phyloP scores from a whole-genome alignment of 2,888 invertebrate species.

The Odontocolon sp. region DNA sequence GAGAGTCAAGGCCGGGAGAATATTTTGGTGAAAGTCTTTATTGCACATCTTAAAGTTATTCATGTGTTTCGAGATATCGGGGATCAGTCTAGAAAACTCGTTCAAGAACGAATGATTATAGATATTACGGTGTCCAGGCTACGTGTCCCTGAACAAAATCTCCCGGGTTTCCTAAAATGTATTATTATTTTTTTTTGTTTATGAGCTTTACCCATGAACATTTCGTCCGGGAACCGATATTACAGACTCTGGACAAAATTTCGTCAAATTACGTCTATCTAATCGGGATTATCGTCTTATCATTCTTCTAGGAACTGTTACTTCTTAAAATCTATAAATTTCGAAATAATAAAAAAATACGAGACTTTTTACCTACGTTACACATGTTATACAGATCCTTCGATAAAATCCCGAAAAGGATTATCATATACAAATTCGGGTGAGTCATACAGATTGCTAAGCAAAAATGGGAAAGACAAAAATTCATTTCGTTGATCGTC shows the following conservation, averaged over 20 bases:
- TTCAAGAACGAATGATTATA: background rate
- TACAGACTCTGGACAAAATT: background rate
- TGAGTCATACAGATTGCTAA: background rate
- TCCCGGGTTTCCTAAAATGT: too few relatives aligned
- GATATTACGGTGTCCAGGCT: too few relatives aligned
- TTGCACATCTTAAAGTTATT: slow-evolving; percentile 38
- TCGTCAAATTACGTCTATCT: background rate
- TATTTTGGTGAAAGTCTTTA: slow-evolving; percentile 34
- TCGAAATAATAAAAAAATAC: background rate
- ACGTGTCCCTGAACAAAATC: too few relatives aligned
- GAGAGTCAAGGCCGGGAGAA: background rate
- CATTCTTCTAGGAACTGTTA: slow-evolving; percentile 8
- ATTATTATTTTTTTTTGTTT: too few relatives aligned
- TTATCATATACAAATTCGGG: background rate
- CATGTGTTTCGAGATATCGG: slow-evolving; percentile 2
- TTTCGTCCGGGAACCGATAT: too few relatives aligned
- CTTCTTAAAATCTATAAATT: background rate
- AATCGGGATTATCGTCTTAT: background rate
- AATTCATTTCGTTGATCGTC: background rate
- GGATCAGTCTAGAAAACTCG: background rate
- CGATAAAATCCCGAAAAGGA: background rate
- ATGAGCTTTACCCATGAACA: too few relatives aligned
- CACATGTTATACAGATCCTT: background rate
- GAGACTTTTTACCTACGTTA: background rate
- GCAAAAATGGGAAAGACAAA: slow-evolving; percentile 7